Evolutionary conservation across 1,140 invertebrate species (phyloP), one percentile per base, ranked within the genome.

Genomic region (Brachionus plicatilis): DNA sequence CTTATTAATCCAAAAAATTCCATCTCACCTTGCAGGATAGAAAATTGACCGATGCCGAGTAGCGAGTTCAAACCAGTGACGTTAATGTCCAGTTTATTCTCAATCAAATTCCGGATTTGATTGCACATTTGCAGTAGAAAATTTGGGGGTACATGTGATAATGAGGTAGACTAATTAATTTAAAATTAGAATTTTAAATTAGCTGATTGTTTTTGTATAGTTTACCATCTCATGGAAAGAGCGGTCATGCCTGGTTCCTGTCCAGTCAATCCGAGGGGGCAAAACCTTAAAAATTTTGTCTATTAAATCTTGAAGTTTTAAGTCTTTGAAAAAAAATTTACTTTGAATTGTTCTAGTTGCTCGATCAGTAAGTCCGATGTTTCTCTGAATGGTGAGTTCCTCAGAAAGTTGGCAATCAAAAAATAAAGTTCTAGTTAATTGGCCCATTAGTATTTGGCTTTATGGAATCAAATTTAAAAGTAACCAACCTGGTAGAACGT

Each of bases 341-440:
- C 65, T 68, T 37, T 60, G 17, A 65, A 37, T 65, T 65, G 79
- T 60, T 68, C 53, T 0, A 82, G 33, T 45, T 65, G 79, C 45
- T 37, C 60, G 47, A 76, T 76, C 11, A 76, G 43, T 11, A 82
- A 43, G 5, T 68, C 17, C n/a, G 33, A 43, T 1, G 65, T 82
- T 65, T 82, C 79, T 33, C 60, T 27, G 29, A 65, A 82, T 11
- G 79, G 79, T n/a, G 53, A 24, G 65, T 82, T 82, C n/a, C 24
- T 60, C 41, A 82, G 60, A 17, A 65, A 68, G 12, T 82, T 43
- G n/a, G 79, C 79, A 24, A 82, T 82, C 65, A 82, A 68, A 68
- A 82, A 82, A 20, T 82, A 82, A 17, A 82, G 79, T n/a, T 82
- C 79, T 82, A 17, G 7, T 27, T 14, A 50, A 50, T 29, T 29